Evolutionary conservation across 2,797 vertebrate species (phyloP), one percentile per base, ranked within the genome.

Genomic region (Fratercula arctica): DNA sequence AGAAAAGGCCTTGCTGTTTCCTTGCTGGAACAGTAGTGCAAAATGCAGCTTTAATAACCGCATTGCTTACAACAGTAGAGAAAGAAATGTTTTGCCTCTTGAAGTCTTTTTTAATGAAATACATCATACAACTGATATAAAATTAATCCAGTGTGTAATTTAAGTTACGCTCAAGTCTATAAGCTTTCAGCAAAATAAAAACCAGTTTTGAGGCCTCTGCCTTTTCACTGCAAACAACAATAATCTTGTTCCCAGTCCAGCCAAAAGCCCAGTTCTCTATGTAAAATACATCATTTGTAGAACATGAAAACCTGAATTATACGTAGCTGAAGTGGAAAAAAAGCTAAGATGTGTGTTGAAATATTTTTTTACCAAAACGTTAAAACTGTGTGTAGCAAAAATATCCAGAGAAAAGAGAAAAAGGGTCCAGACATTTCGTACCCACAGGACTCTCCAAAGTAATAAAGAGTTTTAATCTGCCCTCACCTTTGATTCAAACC

Each of bases 401-500:
- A 48, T 13, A 87, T 13, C 4, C 19, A 26, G n/a, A 26, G 9
- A 10, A 68, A 51, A 79, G 63, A 82, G 28, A 89, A 68, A 91
- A 85, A 43, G 39, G 15, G 43, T 26, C 4, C 24, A 96, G 64
- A 77, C 15, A 59, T 69, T 92, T 85, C 43, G 24, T 39, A n/a
- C 70, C 41, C 76, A 60, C 67, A 59, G 28, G 54, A 51, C 28
- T 69, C 37, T 59, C 48, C 66, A 87, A 86, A 90, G 63, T 59
- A 54, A 37, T 10, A 56, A 29, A 87, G 50, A 75, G 75, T 45
- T 82, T 81, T 16, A 90, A 82, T 79, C 90, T 86, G 68, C 56
- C 72, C 73, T 94, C 63, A 64, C 20, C 77, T 93, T 85, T 92
- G 74, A 90, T 83, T 81, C 39, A 87, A 92, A 92, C 28, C 77